phyloP scores from a whole-genome alignment of 1,140 invertebrate genomes.

The Rhyzopertha dominica region DNA sequence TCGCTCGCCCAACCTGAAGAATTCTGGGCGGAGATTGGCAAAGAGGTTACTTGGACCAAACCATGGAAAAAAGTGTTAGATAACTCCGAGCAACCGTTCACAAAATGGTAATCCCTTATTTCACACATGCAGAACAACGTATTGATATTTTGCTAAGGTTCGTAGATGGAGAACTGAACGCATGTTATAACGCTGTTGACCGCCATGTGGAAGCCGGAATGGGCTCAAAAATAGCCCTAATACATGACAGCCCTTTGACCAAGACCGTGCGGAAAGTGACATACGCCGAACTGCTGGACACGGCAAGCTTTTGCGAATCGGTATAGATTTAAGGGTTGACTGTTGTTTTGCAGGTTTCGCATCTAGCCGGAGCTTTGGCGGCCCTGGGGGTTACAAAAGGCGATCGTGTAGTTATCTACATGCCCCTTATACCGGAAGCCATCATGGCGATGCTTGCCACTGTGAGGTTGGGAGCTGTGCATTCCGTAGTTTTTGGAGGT shows the following conservation, averaged over 20 bases:
- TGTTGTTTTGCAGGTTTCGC: constrained; percentile 55
- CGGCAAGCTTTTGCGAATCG: constrained; percentile 49
- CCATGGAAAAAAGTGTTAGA: constrained; percentile 81
- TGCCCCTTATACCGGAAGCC: constrained; percentile 86
- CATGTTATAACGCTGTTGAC: constrained; percentile 90
- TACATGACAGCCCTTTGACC: constrained; percentile 86
- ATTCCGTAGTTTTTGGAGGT: constrained; percentile 87
- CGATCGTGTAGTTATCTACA: constrained; percentile 80
- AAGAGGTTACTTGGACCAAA: constrained; percentile 72
- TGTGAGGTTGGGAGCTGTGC: constrained; percentile 75
- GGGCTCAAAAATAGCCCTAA: constrained; percentile 74
- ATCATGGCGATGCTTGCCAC: constrained; percentile 81
- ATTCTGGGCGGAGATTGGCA: constrained; percentile 79
- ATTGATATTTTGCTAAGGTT: constrained; percentile 54
- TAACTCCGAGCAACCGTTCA: constrained; percentile 75
- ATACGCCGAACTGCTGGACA: constrained; percentile 72
- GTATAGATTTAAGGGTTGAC: constrained; percentile 18
- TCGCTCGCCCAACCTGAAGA: constrained; percentile 75
- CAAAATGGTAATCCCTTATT: constrained; percentile 69
- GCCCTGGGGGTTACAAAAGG: constrained; percentile 70
- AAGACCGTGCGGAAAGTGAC: constrained; percentile 68
- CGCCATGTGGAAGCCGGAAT: constrained; percentile 76
- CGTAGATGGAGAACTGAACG: constrained; percentile 84
- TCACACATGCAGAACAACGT: not conserved
- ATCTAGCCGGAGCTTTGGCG: constrained; percentile 70